Percentiles rank a stretch among this genome's conserved stretches.
Conservation (phyloP, 2,888 invertebrate species). For the Rotaria magnacalcarata region DNA sequence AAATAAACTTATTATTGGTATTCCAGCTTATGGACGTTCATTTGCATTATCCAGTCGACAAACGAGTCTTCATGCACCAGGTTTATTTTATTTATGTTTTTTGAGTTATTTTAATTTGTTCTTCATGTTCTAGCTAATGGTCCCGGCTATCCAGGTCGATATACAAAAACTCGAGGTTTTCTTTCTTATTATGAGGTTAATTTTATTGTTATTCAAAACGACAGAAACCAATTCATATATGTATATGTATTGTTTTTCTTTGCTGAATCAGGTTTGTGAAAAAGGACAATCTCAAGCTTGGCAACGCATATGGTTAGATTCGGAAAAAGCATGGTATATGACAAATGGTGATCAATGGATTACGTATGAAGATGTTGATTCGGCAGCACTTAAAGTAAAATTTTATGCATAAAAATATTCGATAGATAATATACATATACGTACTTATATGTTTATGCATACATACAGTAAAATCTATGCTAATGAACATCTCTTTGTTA, state of each 20-base stretch:
- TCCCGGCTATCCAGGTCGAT: conserved; percentile 44
- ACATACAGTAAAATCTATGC: too few relatives aligned
- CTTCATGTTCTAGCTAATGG: conserved; percentile 23
- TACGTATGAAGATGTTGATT: conserved; percentile 35
- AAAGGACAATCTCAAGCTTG: conserved; percentile 40
- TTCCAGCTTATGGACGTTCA: conserved; percentile 41
- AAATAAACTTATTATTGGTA: conserved; percentile 41
- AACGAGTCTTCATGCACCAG: not conserved
- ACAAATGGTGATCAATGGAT: conserved; percentile 42
- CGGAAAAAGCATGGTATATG: conserved; percentile 40
- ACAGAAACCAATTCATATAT: not conserved
- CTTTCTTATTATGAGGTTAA: conserved; percentile 41
- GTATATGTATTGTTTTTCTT: not conserved
- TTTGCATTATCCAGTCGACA: conserved; percentile 1
- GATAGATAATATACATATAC: not conserved
- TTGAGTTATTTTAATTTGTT: not conserved
- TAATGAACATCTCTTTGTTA: too few relatives aligned
- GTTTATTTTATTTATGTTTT: not conserved
- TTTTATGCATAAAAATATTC: not conserved
- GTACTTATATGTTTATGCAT: too few relatives aligned
- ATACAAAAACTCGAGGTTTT: conserved; percentile 44
- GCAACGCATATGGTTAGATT: conserved; percentile 41
- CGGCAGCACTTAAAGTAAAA: conserved; percentile 23
- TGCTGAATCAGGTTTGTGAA: conserved; percentile 32
- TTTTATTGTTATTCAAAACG: not conserved